A percentile compares a stretch with the other conserved stretches of the same genome.
These are phyloP conservation scores for Lordiphosa fenestrarum DNA, from an alignment of 2,888 invertebrate genomes.

Conservation along the genomic window DNA sequence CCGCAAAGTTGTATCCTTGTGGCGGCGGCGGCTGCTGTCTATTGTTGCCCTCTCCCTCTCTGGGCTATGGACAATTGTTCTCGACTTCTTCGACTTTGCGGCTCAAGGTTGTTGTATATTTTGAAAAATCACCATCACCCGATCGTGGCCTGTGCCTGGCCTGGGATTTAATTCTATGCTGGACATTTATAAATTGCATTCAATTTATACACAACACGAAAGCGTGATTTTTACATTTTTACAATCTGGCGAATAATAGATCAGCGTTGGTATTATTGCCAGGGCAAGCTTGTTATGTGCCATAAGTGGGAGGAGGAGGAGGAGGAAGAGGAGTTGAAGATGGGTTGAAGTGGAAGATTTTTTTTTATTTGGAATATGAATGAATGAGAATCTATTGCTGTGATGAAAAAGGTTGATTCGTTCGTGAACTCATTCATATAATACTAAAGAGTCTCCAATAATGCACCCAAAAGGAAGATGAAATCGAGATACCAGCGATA, in stretches of 20 bases:
- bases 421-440: too few relatives aligned
- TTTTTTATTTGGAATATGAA: too few relatives aligned
- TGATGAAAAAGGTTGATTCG: too few relatives aligned
- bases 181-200: slow-evolving; percentile 80
- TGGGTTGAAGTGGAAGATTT: too few relatives aligned
- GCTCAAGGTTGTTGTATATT: slow-evolving; percentile 72
- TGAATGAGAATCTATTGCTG: too few relatives aligned
- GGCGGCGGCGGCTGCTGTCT: slow-evolving; percentile 46
- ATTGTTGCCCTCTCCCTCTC: slow-evolving; percentile 45
- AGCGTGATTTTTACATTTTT: slow-evolving; percentile 76
- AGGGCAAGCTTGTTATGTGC: slow-evolving; percentile 17
- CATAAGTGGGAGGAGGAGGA: too few relatives aligned
- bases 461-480: too few relatives aligned
- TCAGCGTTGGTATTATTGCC: slow-evolving; percentile 62
- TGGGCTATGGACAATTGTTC: slow-evolving; percentile 60
- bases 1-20: slow-evolving; percentile 59
- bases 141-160: slow-evolving; percentile 60
- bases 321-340: too few relatives aligned
- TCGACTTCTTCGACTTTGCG: slow-evolving; percentile 33
- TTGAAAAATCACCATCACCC: slow-evolving; percentile 71
- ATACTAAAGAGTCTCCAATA: too few relatives aligned
- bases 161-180: slow-evolving; percentile 75
- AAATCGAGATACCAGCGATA: too few relatives aligned
- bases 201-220: slow-evolving; percentile 78
- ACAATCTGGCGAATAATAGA: slow-evolving; percentile 73